Percentiles rank a stretch among this genome's conserved stretches.
These are phyloP conservation scores for Cosmia trapezina DNA, from an alignment of 2,888 invertebrate species.

Conservation along the genomic window DNA sequence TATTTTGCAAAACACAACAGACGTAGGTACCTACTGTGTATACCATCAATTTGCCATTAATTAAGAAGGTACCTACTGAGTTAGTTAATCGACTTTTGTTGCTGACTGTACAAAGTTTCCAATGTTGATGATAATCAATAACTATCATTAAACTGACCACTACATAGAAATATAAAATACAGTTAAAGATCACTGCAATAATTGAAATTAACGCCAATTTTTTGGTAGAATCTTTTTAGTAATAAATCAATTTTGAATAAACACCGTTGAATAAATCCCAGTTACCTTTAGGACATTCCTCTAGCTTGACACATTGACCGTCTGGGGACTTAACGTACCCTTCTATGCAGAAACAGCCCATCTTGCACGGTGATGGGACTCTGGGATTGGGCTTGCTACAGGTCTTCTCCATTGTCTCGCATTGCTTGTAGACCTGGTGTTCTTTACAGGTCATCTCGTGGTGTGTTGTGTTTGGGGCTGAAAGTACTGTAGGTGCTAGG, in stretches of 20 bases:
- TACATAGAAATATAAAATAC: too few relatives aligned
- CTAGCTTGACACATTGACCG: conserved; percentile 73
- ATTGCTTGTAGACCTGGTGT: conserved; percentile 74
- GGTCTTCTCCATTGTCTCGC: conserved; percentile 75
- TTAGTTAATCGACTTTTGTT: too few relatives aligned
- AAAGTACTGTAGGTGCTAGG: conserved; percentile 26
- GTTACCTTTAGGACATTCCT: conserved; percentile 78
- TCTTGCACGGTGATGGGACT: conserved; percentile 69
- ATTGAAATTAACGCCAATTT: background rate
- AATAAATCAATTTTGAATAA: background rate
- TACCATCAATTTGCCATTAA: background rate
- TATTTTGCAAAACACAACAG: too few relatives aligned
- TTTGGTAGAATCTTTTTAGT: background rate
- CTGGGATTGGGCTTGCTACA: conserved; percentile 73
- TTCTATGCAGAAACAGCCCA: conserved; percentile 79
- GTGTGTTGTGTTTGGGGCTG: conserved; percentile 62
- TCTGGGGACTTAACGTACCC: conserved; percentile 74
- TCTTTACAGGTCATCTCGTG: conserved; percentile 71
- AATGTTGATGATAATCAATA: too few relatives aligned
- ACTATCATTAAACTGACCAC: too few relatives aligned
- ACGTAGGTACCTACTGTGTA: background rate
- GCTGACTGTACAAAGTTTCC: too few relatives aligned
- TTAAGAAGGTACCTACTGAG: too few relatives aligned
- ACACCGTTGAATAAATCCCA: conserved; percentile 37
- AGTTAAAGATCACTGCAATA: too few relatives aligned